These are phyloP conservation scores for Cheilosia variabilis DNA, from an alignment of 2,888 invertebrate species.

Conservation along the genomic window DNA sequence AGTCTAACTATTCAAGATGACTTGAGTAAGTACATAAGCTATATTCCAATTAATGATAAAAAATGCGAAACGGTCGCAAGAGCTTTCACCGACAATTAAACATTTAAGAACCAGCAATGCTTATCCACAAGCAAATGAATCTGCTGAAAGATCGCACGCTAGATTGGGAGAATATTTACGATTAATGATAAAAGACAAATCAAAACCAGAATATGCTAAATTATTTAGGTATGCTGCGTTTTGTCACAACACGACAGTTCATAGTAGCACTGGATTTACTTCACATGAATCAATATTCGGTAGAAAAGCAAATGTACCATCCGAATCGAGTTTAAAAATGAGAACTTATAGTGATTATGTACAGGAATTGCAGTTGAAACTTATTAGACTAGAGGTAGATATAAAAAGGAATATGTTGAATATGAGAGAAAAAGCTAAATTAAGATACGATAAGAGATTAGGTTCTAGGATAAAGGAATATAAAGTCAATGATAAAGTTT, in stretches of 20 bases:
- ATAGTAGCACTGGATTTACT: conserved; percentile 17
- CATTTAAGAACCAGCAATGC: conserved; percentile 12
- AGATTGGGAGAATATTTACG: conserved; percentile 16
- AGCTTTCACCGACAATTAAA: conserved; percentile 18
- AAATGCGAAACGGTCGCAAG: conserved; percentile 21
- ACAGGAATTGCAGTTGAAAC: conserved; percentile 22
- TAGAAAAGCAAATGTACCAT: conserved; percentile 17
- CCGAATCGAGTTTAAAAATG: conserved; percentile 10
- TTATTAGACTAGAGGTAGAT: too few relatives aligned
- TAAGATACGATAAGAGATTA: not conserved
- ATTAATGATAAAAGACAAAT: conserved; percentile 1
- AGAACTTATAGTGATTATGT: conserved; percentile 17
- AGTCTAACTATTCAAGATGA: conserved; percentile 30
- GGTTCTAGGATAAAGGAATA: not conserved
- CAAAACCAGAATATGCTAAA: conserved; percentile 18
- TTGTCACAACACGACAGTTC: conserved; percentile 1
- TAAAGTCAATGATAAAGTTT: conserved; percentile 2
- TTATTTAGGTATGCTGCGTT: conserved; percentile 8
- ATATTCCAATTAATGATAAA: conserved; percentile 23
- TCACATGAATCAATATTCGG: not conserved
- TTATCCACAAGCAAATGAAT: conserved; percentile 8
- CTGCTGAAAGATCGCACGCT: conserved; percentile 17
- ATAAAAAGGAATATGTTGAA: too few relatives aligned
- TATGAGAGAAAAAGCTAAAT: too few relatives aligned
- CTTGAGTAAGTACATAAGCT: conserved; percentile 23